These are phyloP conservation scores for Hipposideros armiger DNA, from an alignment of 2,113 vertebrate genomes.

Conservation along the genomic window DNA sequence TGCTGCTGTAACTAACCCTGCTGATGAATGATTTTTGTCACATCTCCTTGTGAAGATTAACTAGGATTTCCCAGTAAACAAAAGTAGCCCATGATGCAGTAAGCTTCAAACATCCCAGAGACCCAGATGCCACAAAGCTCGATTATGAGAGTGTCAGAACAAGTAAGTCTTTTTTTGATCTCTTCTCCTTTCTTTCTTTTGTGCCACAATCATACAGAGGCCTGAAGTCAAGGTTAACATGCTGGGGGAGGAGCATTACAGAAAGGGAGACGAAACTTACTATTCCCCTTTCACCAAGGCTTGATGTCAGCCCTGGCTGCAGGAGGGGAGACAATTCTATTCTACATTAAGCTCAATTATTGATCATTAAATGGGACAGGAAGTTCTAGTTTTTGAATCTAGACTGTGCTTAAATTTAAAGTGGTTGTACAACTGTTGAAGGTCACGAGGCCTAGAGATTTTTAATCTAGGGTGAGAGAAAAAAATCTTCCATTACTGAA, in stretches of 20 bases:
- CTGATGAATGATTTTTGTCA: conserved; percentile 35
- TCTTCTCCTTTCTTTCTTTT: background rate
- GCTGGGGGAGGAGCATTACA: background rate
- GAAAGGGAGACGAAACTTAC: background rate
- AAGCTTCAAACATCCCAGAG: background rate
- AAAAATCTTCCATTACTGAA: background rate
- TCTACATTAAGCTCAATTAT: conserved; percentile 32
- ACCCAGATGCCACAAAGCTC: background rate
- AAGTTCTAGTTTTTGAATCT: conserved; percentile 43
- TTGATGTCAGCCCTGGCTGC: background rate
- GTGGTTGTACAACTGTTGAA: background rate
- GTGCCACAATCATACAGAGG: background rate
- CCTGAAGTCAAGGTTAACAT: background rate
- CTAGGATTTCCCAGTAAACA: conserved; percentile 41
- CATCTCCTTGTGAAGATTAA: conserved; percentile 43
- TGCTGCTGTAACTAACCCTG: background rate
- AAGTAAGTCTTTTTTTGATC: background rate
- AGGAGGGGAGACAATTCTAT: background rate
- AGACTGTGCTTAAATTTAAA: background rate
- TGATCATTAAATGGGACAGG: background rate
- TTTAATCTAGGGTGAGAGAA: conserved; percentile 9
- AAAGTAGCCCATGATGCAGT: background rate
- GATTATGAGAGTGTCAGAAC: background rate
- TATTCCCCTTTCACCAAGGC: background rate
- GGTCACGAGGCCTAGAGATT: background rate